A percentile compares a stretch with the other conserved stretches of the same genome.
phyloP scores from a whole-genome alignment of 2,113 vertebrate species.

The Etia nguti region DNA sequence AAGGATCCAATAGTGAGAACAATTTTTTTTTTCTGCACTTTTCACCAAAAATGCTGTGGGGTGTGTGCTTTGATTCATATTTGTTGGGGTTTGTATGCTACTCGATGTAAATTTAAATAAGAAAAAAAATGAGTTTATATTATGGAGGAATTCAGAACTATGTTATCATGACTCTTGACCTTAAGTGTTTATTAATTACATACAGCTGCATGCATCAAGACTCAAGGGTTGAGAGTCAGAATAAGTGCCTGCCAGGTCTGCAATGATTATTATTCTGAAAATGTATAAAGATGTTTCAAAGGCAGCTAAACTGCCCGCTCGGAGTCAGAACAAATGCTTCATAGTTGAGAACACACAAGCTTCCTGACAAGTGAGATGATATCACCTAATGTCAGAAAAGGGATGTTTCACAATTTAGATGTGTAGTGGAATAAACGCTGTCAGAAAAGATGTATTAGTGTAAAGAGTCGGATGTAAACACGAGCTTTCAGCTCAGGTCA shows the following conservation, averaged over 20 bases:
- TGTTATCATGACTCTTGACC: background rate
- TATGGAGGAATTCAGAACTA: background rate
- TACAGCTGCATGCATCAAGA: background rate
- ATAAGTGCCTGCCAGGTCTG: background rate
- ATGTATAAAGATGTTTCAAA: background rate
- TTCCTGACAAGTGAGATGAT: background rate
- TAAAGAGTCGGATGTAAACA: background rate
- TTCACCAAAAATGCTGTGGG: slow-evolving; percentile 15
- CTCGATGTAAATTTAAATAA: background rate
- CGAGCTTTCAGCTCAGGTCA: background rate
- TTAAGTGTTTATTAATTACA: background rate
- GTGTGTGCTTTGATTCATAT: background rate
- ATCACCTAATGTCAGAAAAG: background rate
- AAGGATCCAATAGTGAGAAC: slow-evolving; percentile 75
- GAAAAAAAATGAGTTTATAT: background rate
- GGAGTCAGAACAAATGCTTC: background rate
- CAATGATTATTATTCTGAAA: background rate
- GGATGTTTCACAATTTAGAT: background rate
- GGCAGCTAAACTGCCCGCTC: background rate
- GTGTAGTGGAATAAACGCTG: background rate
- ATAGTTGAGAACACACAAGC: background rate
- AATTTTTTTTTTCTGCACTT: slow-evolving; percentile 28
- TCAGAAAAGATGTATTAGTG: background rate
- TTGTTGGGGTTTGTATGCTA: background rate
- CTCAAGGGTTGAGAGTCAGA: background rate